Evolutionary conservation across 2,797 vertebrate species (phyloP), one percentile per base, ranked within the genome.

Genomic region (Myiotriccus ornatus): DNA sequence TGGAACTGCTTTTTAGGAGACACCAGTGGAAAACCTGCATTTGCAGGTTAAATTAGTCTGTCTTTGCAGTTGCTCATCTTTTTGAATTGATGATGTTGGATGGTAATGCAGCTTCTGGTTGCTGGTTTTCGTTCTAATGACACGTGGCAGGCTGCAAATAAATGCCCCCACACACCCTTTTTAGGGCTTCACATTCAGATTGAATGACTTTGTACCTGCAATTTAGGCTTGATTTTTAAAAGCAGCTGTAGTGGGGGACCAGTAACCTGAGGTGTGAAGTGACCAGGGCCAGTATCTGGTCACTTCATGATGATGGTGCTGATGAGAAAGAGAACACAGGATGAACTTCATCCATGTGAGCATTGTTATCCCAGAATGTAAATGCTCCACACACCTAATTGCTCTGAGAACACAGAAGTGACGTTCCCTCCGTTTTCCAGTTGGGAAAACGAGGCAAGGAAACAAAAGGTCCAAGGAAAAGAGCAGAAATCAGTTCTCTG

Each of bases 351-450:
- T 87, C 67, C 16, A 1, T 60, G 2, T 68, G 34, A 83, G 68
- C 71, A 9, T 49, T 92, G 23, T 78, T 81, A 49, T 30, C 37
- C 59, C 41, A 46, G 60, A 91, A 44, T 60, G 56, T 63, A 22
- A 94, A 80, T 94, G 68, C 65, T 81, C 56, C 53, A n/a, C 60
- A 91, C 57, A 83, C 73, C 53, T 87, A 77, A 91, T 87, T 89
- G 73, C 84, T 83, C 27, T 49, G 78, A 44, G 90, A 84, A 52
- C 73, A 89, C 79, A 80, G 41, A 46, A 46, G 15, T 60, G 50
- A 69, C 41, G 47, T 85, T 89, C 87, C 83, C 49, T 89, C 41
- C 56, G 41, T 81, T 85, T 87, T 80, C 52, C 68, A 78, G 15
- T 1, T 83, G 64, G 46, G 79, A 89, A 89, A 89, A 83, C 32